These are phyloP conservation scores for Sphaerophoria taeniata DNA, from an alignment of 2,888 invertebrate species.

Conservation along the genomic window DNA sequence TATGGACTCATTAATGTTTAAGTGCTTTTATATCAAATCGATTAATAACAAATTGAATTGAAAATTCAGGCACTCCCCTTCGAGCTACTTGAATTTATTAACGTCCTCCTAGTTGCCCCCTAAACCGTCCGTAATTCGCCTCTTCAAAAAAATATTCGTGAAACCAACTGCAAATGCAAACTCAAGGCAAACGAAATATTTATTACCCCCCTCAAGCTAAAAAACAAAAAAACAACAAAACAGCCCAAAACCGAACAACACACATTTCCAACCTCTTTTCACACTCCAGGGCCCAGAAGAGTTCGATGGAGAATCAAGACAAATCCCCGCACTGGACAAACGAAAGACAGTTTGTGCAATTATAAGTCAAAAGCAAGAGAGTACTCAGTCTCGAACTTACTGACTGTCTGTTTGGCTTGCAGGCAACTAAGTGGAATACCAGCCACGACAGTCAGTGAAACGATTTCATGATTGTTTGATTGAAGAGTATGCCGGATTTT, in stretches of 20 bases:
- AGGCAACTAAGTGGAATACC: background rate
- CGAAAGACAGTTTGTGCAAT: too few species aligned
- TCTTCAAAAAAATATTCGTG: background rate
- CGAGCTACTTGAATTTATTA: conserved; percentile 11
- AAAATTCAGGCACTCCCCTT: conserved; percentile 46
- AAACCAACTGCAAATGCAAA: conserved; percentile 4
- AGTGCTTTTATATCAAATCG: conserved; percentile 72
- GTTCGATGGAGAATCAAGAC: background rate
- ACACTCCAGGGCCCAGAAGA: conserved; percentile 11
- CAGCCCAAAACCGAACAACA: conserved; percentile 1
- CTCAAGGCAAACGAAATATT: conserved; percentile 39
- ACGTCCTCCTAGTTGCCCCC: conserved; percentile 18
- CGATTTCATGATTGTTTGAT: conserved; percentile 40
- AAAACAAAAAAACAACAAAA: conserved; percentile 11
- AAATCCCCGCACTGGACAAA: conserved; percentile 13
- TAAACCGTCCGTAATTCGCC: background rate
- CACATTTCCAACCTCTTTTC: conserved; percentile 29
- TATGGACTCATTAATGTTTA: conserved; percentile 69
- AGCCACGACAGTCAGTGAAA: conserved; percentile 5
- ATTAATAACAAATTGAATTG: conserved; percentile 59
- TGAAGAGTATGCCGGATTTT: conserved; percentile 41
- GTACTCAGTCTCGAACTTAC: background rate
- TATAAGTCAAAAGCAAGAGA: conserved; percentile 16
- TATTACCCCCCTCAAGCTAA: conserved; percentile 28
- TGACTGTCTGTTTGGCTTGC: background rate